phyloP scores from a whole-genome alignment of 2,797 vertebrate genomes.

The Eleutherodactylus coqui region DNA sequence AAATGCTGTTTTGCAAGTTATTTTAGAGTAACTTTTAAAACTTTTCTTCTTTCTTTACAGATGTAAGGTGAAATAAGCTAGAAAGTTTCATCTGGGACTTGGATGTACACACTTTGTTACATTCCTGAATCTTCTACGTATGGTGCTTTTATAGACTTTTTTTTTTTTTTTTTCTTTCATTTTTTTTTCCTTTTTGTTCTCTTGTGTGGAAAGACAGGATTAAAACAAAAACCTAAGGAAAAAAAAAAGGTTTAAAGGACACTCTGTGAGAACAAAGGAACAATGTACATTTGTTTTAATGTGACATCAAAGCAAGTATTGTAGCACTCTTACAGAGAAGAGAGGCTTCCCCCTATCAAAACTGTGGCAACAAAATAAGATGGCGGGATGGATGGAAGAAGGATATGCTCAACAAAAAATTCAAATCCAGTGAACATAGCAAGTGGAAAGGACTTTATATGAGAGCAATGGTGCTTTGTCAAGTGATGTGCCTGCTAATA shows the following conservation, averaged over 20 bases:
- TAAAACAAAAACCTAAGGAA: constrained; percentile 67
- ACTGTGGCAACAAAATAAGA: constrained; percentile 65
- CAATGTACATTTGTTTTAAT: constrained; percentile 80
- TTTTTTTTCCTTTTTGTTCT: constrained; percentile 74
- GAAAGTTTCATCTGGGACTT: constrained; percentile 82
- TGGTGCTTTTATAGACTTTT: constrained; percentile 87
- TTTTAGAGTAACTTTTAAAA: too few species aligned
- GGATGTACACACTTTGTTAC: constrained; percentile 83
- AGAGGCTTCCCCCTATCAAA: constrained; percentile 66
- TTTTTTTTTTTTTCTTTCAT: constrained; percentile 82
- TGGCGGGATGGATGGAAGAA: constrained; percentile 69
- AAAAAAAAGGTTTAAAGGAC: constrained; percentile 64
- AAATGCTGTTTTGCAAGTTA: background rate
- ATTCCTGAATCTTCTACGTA: constrained; percentile 84
- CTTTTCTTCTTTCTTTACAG: constrained; percentile 77
- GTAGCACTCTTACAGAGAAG: constrained; percentile 70
- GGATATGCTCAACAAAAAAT: constrained; percentile 65
- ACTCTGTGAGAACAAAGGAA: constrained; percentile 79
- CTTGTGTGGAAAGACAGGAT: constrained; percentile 76
- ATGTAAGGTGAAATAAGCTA: constrained; percentile 94
- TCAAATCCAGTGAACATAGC: constrained; percentile 64
- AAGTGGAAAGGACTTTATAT: constrained; percentile 70
- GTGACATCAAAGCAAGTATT: constrained; percentile 82
- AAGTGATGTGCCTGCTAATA: constrained; percentile 72
- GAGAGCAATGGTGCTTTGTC: constrained; percentile 77